Percentiles rank a stretch among this genome's conserved stretches.
Evolutionary conservation across 2,888 invertebrate species (phyloP).

Genomic region (Rhagonycha lutea): DNA sequence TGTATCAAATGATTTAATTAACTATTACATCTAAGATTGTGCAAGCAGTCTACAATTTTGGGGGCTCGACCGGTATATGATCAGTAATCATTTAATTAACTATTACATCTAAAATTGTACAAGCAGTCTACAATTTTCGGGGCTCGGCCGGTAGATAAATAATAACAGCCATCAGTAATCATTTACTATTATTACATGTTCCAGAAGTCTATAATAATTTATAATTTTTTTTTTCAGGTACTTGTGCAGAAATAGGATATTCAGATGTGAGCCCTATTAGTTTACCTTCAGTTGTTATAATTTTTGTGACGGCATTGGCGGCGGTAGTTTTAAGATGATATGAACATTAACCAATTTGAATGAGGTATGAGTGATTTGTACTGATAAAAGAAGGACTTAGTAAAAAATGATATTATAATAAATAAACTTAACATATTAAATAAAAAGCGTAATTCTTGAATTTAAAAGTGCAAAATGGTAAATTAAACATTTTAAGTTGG

Average conservation of each 20-base stretch:
- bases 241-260: conserved; percentile 31
- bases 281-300: conserved; percentile 10
- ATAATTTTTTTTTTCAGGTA: conserved; percentile 19
- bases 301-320: conserved; percentile 3
- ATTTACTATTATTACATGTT: too few species aligned
- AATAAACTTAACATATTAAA: conserved; percentile 17
- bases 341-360: conserved; percentile 1
- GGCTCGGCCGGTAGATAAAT: too few species aligned
- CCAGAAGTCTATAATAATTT: background rate
- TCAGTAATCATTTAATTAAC: too few species aligned
- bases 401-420: conserved; percentile 21
- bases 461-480: background rate
- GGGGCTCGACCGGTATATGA: too few species aligned
- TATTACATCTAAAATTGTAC: too few species aligned
- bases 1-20: too few species aligned
- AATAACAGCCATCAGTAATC: too few species aligned
- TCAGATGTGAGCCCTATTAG: conserved; percentile 7
- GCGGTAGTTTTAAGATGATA: conserved; percentile 20
- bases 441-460: conserved; percentile 13
- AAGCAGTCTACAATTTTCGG: background rate
- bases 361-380: conserved; percentile 5
- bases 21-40: too few species aligned
- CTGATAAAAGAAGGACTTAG: conserved; percentile 12
- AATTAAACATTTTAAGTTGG: background rate
- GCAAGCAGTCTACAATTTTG: background rate